phyloP scores from a whole-genome alignment of 35 echinoderm and acorn worm genomes.

The Antedon bifida region DNA sequence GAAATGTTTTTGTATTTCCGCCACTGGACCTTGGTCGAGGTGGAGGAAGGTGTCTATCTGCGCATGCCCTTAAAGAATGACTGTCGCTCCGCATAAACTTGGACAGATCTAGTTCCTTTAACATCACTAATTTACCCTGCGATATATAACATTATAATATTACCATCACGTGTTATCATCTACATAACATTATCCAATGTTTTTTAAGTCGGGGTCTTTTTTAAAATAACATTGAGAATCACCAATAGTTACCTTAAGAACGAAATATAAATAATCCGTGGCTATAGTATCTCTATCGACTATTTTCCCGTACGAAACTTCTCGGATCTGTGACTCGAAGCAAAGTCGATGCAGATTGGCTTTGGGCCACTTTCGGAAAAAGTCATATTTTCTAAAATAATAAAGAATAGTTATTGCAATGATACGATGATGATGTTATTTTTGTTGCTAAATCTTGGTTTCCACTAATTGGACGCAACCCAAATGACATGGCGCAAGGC shows the following conservation, averaged over 20 bases:
- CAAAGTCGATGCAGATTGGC: slow-evolving; percentile 25
- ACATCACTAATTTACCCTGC: slow-evolving; percentile 36
- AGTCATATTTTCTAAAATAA: slow-evolving; percentile 10
- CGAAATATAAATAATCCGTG: slow-evolving; percentile 39
- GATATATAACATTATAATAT: not conserved
- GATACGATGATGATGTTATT: too few relatives aligned
- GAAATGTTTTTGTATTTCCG: not conserved
- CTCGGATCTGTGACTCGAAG: slow-evolving; percentile 49
- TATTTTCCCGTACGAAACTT: slow-evolving; percentile 29
- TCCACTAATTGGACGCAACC: too few relatives aligned
- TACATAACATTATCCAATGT: too few relatives aligned
- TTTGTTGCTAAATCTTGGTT: too few relatives aligned
- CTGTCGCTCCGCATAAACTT: not conserved
- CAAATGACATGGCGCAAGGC: too few relatives aligned
- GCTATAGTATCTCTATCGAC: slow-evolving; percentile 31
- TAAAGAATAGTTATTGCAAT: not conserved
- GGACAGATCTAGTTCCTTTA: slow-evolving; percentile 28
- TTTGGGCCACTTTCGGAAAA: slow-evolving; percentile 43
- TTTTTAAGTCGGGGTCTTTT: too few relatives aligned
- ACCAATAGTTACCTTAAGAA: slow-evolving; percentile 47
- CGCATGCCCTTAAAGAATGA: not conserved
- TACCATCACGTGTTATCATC: too few relatives aligned
- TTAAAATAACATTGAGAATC: too few relatives aligned
- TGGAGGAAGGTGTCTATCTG: slow-evolving; percentile 1
- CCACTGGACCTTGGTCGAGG: not conserved